A percentile compares a stretch with the other conserved stretches of the same genome.
phyloP scores from a whole-genome alignment of 1,140 invertebrate genomes.

The Arion vulgaris region DNA sequence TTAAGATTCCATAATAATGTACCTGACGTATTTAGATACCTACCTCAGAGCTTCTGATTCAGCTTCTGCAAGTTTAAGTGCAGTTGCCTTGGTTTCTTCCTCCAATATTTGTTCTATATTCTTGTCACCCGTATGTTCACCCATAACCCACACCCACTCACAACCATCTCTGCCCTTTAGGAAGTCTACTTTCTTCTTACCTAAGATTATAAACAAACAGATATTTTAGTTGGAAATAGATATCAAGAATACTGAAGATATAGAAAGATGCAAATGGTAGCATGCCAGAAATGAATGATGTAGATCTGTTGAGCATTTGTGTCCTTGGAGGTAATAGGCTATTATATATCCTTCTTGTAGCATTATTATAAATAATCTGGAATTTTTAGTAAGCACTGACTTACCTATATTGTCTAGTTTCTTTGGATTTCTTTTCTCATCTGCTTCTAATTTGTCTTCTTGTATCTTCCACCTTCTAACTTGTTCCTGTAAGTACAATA shows the following conservation, averaged over 20 bases:
- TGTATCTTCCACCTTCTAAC: conserved; percentile 81
- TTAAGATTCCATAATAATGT: too few relatives aligned
- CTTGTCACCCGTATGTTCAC: conserved; percentile 72
- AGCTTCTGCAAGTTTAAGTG: conserved; percentile 68
- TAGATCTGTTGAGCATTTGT: too few relatives aligned
- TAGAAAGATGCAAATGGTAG: too few relatives aligned
- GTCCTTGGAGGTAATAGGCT: too few relatives aligned
- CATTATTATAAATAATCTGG: too few relatives aligned
- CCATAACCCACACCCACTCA: conserved; percentile 76
- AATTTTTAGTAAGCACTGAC: background rate
- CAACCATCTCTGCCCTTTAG: conserved; percentile 44
- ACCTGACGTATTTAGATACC: too few relatives aligned
- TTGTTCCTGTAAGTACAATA: conserved; percentile 77
- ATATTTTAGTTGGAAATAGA: too few relatives aligned
- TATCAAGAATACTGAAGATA: too few relatives aligned
- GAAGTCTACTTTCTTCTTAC: conserved; percentile 62
- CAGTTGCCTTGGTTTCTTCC: conserved; percentile 69
- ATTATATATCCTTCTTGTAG: too few relatives aligned
- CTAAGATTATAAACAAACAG: conserved; percentile 46
- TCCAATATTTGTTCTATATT: conserved; percentile 74
- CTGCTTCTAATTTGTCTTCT: conserved; percentile 74
- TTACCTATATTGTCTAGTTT: background rate
- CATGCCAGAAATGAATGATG: too few relatives aligned
- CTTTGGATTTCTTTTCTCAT: conserved; percentile 41
- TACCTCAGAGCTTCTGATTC: conserved; percentile 68